These are phyloP conservation scores for Argentina silus DNA, from an alignment of 2,797 vertebrate genomes.

Conservation along the genomic window DNA sequence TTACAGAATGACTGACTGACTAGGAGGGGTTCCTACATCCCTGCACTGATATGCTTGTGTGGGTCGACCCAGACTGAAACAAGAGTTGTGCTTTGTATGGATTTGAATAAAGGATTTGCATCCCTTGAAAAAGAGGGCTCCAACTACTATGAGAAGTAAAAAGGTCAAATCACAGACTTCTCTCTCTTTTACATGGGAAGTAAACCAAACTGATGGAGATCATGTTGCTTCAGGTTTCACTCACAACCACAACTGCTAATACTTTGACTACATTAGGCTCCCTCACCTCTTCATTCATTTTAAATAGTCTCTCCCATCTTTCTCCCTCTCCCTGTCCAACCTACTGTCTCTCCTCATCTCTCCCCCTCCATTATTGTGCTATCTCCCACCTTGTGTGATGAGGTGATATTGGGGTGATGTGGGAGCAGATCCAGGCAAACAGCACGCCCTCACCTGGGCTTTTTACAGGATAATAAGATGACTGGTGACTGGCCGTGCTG, in stretches of 20 bases:
- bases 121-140: no score
- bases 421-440: slow-evolving; percentile 66
- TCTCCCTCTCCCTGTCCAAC: slow-evolving; percentile 9
- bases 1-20: no score
- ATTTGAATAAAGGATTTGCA: no score
- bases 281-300: not conserved
- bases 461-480: slow-evolving; percentile 77
- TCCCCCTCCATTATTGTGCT: slow-evolving; percentile 8
- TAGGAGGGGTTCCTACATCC: no score
- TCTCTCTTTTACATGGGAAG: not conserved
- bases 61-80: no score
- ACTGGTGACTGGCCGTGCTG: slow-evolving; percentile 52
- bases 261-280: not conserved
- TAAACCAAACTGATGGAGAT: no score
- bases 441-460: slow-evolving; percentile 70
- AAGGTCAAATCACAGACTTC: not conserved
- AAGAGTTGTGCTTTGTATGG: no score
- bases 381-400: slow-evolving; percentile 62
- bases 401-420: slow-evolving; percentile 72
- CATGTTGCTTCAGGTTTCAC: not conserved
- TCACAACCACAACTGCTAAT: not conserved
- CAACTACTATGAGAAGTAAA: not conserved
- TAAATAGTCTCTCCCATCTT: not conserved
- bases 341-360: slow-evolving; percentile 2
- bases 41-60: no score